Conservation (phyloP, 2,888 invertebrate genomes). For the Leptinotarsa rubiginosa region DNA sequence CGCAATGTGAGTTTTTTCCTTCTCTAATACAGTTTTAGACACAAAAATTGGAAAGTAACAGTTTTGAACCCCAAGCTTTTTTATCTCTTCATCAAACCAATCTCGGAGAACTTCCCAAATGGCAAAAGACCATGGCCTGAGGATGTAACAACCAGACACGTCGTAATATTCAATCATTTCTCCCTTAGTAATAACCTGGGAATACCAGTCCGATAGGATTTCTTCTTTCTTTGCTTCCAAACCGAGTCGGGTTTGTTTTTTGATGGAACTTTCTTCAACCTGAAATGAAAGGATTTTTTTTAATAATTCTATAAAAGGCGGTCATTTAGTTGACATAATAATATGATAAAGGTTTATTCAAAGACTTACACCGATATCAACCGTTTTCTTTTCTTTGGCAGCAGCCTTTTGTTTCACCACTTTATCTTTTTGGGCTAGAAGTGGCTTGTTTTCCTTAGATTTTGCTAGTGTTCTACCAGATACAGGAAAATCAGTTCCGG, state of each 20-base stretch:
- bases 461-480: slow-evolving; percentile 59
- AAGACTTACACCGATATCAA: slow-evolving; percentile 37
- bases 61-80: slow-evolving; percentile 93
- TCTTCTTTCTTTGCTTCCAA: slow-evolving; percentile 93
- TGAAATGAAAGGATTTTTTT: slow-evolving; percentile 27
- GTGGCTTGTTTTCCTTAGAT: slow-evolving; percentile 53
- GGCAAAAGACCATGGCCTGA: slow-evolving; percentile 96
- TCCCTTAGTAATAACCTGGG: slow-evolving; percentile 90
- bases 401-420: slow-evolving; percentile 57
- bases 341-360: background rate
- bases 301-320: too few species aligned
- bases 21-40: slow-evolving; percentile 87
- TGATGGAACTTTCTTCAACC: slow-evolving; percentile 70
- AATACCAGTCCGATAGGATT: slow-evolving; percentile 97
- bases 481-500: slow-evolving; percentile 68
- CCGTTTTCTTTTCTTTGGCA: slow-evolving; percentile 57
- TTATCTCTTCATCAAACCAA: slow-evolving; percentile 89
- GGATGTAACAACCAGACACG: slow-evolving; percentile 98
- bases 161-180: slow-evolving; percentile 99
- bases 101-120: slow-evolving; percentile 94
- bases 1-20: slow-evolving; percentile 95
- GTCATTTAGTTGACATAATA: too few species aligned
- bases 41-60: slow-evolving; percentile 99
- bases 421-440: slow-evolving; percentile 58
- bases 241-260: slow-evolving; percentile 94